phyloP scores from a whole-genome alignment of 1,140 invertebrate genomes.

The Zaprionus capensis region DNA sequence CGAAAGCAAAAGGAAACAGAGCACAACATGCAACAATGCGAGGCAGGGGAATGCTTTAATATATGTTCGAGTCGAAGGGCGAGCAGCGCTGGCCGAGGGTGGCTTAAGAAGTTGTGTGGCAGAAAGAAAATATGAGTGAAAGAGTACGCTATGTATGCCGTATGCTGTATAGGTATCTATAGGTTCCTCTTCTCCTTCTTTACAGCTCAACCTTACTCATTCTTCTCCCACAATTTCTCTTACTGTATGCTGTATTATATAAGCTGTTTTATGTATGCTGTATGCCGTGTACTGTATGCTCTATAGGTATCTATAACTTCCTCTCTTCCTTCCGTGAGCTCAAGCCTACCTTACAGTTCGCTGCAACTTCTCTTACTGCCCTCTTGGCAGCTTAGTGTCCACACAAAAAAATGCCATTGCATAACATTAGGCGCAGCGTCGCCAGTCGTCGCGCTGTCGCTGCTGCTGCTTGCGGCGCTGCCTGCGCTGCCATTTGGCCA shows the following conservation, averaged over 20 bases:
- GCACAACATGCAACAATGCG: constrained; percentile 65
- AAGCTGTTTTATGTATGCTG: too few relatives aligned
- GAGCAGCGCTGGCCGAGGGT: constrained; percentile 10
- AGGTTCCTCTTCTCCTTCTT: too few relatives aligned
- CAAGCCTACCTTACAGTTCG: too few relatives aligned
- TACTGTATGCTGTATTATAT: too few relatives aligned
- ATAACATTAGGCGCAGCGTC: constrained; percentile 46
- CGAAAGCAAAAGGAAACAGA: constrained; percentile 32
- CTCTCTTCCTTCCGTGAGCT: too few relatives aligned
- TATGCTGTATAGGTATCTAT: too few relatives aligned
- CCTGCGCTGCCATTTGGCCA: constrained; percentile 30
- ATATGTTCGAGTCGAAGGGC: constrained; percentile 21
- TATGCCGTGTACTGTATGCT: too few relatives aligned
- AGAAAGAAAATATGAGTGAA: too few relatives aligned
- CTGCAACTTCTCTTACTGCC: background rate
- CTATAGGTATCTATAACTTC: too few relatives aligned
- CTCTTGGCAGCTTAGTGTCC: constrained; percentile 14
- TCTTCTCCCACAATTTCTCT: background rate
- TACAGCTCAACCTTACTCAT: background rate
- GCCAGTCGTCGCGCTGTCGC: background rate
- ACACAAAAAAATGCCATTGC: constrained; percentile 32
- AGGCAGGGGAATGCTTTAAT: constrained; percentile 33
- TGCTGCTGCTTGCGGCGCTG: constrained; percentile 1
- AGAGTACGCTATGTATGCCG: too few relatives aligned
- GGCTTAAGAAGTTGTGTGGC: constrained; percentile 14